phyloP scores from a whole-genome alignment of 2,797 vertebrate species.

The Rhynchonycteris naso region DNA sequence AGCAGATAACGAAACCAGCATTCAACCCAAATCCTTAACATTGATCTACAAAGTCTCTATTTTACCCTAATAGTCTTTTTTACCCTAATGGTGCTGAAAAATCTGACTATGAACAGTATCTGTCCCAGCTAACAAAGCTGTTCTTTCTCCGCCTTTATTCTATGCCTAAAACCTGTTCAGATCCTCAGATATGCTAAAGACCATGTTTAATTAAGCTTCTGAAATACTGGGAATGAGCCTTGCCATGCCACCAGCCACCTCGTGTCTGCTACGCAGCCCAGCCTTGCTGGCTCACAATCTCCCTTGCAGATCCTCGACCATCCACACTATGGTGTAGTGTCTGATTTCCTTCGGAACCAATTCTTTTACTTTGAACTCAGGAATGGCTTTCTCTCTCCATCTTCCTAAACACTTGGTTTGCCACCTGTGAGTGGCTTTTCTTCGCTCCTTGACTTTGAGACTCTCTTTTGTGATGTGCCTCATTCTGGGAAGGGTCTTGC shows the following conservation, averaged over 20 bases:
- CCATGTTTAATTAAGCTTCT: not conserved
- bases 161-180: not conserved
- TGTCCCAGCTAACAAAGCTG: not conserved
- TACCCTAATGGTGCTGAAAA: not conserved
- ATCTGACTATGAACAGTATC: not conserved
- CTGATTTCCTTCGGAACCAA: not conserved
- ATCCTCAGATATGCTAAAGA: not conserved
- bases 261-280: fast-evolving
- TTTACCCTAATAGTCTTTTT: not conserved
- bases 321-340: fast-evolving
- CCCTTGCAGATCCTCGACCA: not conserved
- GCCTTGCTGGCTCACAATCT: not conserved
- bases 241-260: fast-evolving
- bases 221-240: fast-evolving
- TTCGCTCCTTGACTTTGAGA: not conserved
- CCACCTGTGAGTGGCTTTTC: not conserved
- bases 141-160: not conserved
- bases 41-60: not conserved
- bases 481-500: not conserved
- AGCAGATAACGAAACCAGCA: not conserved
- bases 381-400: not conserved
- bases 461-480: not conserved
- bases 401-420: not conserved
- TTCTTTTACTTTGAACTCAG: not conserved
- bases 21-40: not conserved